Evolutionary conservation across 2,888 invertebrate species (phyloP).

Genomic region (Frankliniella fusca): DNA sequence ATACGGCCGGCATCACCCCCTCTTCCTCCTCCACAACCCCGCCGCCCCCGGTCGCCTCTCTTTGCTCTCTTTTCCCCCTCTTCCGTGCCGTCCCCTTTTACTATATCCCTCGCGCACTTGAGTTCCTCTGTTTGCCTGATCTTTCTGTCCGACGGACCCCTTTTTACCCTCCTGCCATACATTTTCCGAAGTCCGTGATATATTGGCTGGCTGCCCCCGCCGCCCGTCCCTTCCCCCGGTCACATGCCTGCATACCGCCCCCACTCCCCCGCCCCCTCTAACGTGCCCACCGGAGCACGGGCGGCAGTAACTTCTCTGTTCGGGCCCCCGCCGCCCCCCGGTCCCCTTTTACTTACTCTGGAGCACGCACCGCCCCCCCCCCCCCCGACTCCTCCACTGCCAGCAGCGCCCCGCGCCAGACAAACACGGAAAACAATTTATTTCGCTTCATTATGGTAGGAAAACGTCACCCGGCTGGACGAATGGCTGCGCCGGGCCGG

Average conservation of each 20-base stretch:
- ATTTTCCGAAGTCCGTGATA: conserved; percentile 1
- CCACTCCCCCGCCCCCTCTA: neutral
- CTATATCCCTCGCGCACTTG: neutral
- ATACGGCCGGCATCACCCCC: neutral
- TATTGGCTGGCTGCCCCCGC: neutral
- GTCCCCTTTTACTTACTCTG: neutral
- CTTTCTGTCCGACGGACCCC: neutral
- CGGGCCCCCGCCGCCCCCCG: neutral
- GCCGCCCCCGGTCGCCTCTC: neutral
- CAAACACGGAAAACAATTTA: neutral
- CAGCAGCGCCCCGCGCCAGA: neutral
- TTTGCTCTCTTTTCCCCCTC: neutral
- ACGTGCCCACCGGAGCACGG: neutral
- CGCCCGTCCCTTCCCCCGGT: neutral
- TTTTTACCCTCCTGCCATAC: neutral
- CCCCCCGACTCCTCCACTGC: neutral
- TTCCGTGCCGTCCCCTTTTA: neutral
- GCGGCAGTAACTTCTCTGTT: conserved; percentile 13
- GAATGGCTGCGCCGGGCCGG: neutral
- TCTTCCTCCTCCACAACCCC: neutral
- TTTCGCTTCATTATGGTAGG: too few species aligned
- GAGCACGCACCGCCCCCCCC: neutral
- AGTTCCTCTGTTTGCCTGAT: neutral
- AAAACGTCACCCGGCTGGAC: neutral
- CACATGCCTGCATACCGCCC: neutral